These are phyloP conservation scores for Anodontia alba DNA, from an alignment of 2,888 invertebrate species.

Conservation along the genomic window DNA sequence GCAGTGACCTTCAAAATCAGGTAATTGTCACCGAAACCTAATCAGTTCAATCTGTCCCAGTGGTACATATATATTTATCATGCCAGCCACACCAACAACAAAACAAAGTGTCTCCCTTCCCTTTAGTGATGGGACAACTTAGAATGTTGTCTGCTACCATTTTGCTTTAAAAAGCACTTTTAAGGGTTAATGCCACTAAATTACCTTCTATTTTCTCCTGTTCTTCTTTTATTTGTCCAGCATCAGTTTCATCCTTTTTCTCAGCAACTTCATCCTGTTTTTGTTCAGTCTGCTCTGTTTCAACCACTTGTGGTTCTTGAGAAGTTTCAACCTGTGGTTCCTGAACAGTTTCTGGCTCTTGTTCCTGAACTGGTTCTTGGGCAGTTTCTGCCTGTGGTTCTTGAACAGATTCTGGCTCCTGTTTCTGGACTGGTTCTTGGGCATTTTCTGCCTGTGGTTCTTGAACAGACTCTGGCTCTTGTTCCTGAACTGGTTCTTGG, in stretches of 20 bases:
- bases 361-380: conserved; percentile 20
- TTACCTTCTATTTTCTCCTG: neutral
- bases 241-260: conserved; percentile 32
- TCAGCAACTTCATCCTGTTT: neutral
- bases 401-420: neutral
- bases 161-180: too few relatives aligned
- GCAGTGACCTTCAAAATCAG: too few relatives aligned
- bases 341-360: neutral
- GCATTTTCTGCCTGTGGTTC: conserved; percentile 10
- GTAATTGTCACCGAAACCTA: too few relatives aligned
- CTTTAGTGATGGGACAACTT: too few relatives aligned
- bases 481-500: neutral
- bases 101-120: too few relatives aligned
- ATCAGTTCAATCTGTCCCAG: too few relatives aligned
- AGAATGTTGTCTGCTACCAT: too few relatives aligned
- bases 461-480: conserved; percentile 1
- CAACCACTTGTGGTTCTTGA: conserved; percentile 4
- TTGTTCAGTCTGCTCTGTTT: conserved; percentile 4
- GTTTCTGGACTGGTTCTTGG: conserved; percentile 19
- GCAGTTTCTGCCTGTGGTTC: conserved; percentile 12
- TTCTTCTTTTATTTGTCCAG: conserved; percentile 28
- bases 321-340: conserved; percentile 14
- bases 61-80: too few relatives aligned
- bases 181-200: too few relatives aligned
- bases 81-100: too few relatives aligned